These are phyloP conservation scores for Spodoptera litura DNA, from an alignment of 1,140 invertebrate genomes.

Conservation along the genomic window DNA sequence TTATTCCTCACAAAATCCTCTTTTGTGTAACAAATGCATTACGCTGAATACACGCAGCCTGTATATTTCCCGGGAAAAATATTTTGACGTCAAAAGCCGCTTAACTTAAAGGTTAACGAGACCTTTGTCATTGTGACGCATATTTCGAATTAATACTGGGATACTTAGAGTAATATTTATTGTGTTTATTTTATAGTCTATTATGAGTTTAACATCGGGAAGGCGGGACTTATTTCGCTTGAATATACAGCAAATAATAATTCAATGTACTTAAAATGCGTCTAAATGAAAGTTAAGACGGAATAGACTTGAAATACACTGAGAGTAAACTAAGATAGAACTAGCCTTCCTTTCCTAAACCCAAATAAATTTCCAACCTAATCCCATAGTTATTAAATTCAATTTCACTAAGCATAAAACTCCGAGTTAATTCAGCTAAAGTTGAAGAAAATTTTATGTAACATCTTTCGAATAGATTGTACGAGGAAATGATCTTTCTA, in stretches of 20 bases:
- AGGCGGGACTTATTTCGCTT: conserved; percentile 16
- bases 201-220: conserved; percentile 15
- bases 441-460: conserved; percentile 38
- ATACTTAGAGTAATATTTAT: conserved; percentile 49
- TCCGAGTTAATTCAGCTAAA: conserved; percentile 5
- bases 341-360: background rate
- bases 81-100: conserved; percentile 66
- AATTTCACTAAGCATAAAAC: conserved; percentile 11
- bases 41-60: conserved; percentile 39
- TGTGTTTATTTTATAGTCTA: conserved; percentile 35
- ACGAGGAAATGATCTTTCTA: conserved; percentile 38
- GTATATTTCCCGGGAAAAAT: conserved; percentile 47
- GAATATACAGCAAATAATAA: conserved; percentile 6
- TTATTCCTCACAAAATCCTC: conserved; percentile 8
- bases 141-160: conserved; percentile 75
- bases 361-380: background rate
- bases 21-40: conserved; percentile 31
- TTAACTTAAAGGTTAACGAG: conserved; percentile 76
- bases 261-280: background rate
- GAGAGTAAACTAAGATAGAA: background rate
- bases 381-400: background rate
- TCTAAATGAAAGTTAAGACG: background rate
- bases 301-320: background rate
- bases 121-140: conserved; percentile 70
- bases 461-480: conserved; percentile 45